Conservation (phyloP, 2,113 vertebrate genomes). For the Grantiella picta region DNA sequence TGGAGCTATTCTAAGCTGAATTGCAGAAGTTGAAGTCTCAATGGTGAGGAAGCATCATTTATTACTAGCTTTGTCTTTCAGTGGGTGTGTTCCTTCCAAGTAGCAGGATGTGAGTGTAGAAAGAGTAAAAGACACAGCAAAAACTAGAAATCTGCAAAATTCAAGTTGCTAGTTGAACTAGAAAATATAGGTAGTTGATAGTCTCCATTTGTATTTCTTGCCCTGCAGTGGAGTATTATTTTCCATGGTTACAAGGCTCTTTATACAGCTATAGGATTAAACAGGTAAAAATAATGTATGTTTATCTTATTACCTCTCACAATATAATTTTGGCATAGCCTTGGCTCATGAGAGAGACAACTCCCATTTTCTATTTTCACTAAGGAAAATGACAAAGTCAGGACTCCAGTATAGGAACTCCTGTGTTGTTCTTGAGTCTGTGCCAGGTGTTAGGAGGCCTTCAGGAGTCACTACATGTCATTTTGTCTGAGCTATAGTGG, state of each 20-base stretch:
- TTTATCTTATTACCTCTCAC: neutral
- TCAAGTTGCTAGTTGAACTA: neutral
- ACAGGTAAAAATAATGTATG: neutral
- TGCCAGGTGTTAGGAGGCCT: constrained; percentile 29
- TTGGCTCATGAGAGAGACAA: neutral
- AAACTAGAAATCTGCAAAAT: neutral
- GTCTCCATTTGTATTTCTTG: neutral
- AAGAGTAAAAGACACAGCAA: neutral
- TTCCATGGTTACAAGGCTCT: neutral
- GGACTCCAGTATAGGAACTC: constrained; percentile 36
- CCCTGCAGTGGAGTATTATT: neutral
- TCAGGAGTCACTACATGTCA: neutral
- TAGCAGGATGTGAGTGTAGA: neutral
- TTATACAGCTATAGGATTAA: neutral
- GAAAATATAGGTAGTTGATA: neutral
- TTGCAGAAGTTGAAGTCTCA: neutral
- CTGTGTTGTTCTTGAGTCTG: constrained; percentile 32
- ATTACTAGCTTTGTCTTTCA: constrained; percentile 5
- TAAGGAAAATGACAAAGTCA: constrained; percentile 54
- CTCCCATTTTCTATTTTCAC: constrained; percentile 48
- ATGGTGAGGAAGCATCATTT: neutral
- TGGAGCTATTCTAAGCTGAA: neutral
- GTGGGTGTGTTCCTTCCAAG: neutral
- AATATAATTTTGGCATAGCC: neutral
- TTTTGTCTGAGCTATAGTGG: neutral